A percentile compares a stretch with the other conserved stretches of the same genome.
phyloP scores from a whole-genome alignment of 2,113 vertebrate genomes.

The Neomonachus schauinslandi region DNA sequence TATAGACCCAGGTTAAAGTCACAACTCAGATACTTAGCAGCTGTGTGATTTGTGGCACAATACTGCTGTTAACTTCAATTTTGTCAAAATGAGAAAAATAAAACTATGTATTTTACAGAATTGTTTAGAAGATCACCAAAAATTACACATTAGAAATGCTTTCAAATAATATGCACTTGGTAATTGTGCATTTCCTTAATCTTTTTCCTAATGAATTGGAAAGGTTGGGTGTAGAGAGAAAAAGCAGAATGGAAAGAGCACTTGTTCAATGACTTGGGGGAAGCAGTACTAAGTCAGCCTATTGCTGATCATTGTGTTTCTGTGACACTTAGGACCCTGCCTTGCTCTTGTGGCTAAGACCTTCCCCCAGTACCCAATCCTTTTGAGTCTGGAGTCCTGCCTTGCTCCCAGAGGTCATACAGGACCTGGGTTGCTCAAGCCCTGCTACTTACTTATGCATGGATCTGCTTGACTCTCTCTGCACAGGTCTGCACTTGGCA shows the following conservation, averaged over 20 bases:
- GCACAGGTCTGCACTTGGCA: not conserved
- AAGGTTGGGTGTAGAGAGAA: not conserved
- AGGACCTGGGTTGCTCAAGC: not conserved
- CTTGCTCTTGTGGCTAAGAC: not conserved
- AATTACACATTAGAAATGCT: not conserved
- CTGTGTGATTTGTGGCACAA: not conserved
- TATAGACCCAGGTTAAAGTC: slow-evolving; percentile 13
- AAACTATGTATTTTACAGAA: not conserved
- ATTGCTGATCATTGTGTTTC: not conserved
- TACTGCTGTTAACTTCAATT: slow-evolving; percentile 16
- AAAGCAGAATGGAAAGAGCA: not conserved
- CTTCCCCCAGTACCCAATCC: not conserved
- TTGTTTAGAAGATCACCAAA: slow-evolving; percentile 35
- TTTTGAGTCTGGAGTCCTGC: not conserved
- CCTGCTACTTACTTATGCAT: not conserved
- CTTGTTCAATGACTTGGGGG: not conserved
- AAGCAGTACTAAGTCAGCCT: not conserved
- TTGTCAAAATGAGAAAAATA: slow-evolving; percentile 28
- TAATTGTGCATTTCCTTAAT: not conserved
- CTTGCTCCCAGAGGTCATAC: not conserved
- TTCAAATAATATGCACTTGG: not conserved
- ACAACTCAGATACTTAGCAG: not conserved
- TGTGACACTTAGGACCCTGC: not conserved
- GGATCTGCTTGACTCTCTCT: not conserved
- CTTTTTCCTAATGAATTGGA: not conserved